Conservation (phyloP, 2,888 invertebrate genomes). For the Sinotaia quadrata region DNA sequence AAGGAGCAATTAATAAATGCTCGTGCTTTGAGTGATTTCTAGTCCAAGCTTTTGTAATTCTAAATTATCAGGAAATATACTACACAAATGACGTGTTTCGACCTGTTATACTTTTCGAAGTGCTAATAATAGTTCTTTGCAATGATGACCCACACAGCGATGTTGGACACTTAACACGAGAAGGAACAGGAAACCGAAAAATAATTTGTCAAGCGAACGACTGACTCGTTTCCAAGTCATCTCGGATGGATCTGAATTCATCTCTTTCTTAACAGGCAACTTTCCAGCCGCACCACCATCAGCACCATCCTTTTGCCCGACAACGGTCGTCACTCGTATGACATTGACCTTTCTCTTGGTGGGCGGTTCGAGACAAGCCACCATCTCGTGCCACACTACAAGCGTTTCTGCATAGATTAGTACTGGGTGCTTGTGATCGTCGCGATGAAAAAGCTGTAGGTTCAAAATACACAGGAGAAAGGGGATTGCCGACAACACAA, state of each 20-base stretch:
- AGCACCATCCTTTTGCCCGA: background rate
- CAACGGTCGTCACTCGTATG: background rate
- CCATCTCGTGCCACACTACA: conserved; percentile 19
- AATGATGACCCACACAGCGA: background rate
- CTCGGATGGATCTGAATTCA: conserved; percentile 12
- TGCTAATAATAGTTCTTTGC: too few relatives aligned
- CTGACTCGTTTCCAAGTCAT: conserved; percentile 25
- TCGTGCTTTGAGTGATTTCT: too few relatives aligned
- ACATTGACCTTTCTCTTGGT: background rate
- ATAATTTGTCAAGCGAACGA: conserved; percentile 19
- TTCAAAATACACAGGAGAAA: conserved; percentile 18
- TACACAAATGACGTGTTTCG: too few relatives aligned
- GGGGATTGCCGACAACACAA: too few relatives aligned
- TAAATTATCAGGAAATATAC: too few relatives aligned
- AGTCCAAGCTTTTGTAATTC: too few relatives aligned
- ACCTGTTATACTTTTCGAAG: too few relatives aligned
- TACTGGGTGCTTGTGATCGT: conserved; percentile 18
- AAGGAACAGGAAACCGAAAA: conserved; percentile 13
- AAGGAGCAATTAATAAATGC: too few relatives aligned
- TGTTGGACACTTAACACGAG: background rate
- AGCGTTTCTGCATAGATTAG: background rate
- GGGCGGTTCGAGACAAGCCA: conserved; percentile 17
- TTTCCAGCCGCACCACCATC: background rate
- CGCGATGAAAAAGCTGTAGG: conserved; percentile 23
- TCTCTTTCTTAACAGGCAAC: too few relatives aligned